Evolutionary conservation across 2,113 vertebrate species (phyloP).

Genomic region (Indicator indicator): DNA sequence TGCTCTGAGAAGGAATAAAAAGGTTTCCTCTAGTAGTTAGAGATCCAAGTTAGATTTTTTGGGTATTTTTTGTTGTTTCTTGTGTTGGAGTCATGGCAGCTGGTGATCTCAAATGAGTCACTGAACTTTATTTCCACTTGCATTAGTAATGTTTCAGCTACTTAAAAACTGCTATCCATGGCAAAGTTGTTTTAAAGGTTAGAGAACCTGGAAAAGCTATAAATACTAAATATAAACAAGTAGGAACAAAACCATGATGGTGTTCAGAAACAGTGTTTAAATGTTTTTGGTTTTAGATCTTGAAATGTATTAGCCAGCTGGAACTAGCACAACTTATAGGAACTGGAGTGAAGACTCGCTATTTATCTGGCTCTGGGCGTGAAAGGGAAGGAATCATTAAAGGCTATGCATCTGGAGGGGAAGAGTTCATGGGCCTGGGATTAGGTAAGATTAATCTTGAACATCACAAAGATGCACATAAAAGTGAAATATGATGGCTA

Average conservation of each 20-base stretch:
- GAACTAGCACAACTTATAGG: slow-evolving; percentile 96
- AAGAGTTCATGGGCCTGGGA: slow-evolving; percentile 95
- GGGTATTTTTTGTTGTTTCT: neutral
- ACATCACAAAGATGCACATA: neutral
- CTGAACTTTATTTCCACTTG: neutral
- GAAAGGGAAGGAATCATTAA: slow-evolving; percentile 86
- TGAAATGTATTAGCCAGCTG: slow-evolving; percentile 97
- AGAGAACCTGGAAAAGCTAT: neutral
- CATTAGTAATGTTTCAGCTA: neutral
- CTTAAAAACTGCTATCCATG: neutral
- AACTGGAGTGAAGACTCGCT: slow-evolving; percentile 95
- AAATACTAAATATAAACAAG: neutral
- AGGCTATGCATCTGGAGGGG: slow-evolving; percentile 84
- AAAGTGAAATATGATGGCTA: neutral
- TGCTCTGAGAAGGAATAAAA: neutral
- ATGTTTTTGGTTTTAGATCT: slow-evolving; percentile 79
- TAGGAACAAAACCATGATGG: neutral
- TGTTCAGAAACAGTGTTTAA: neutral
- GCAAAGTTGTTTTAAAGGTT: neutral
- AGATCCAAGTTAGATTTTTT: neutral
- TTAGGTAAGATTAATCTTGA: slow-evolving; percentile 79
- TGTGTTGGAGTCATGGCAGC: neutral
- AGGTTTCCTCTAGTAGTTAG: neutral
- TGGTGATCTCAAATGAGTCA: neutral
- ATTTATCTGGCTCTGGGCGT: slow-evolving; percentile 90